A percentile compares a stretch with the other conserved stretches of the same genome.
These are phyloP conservation scores for Poecilia picta DNA, from an alignment of 2,797 vertebrate species.

Conservation along the genomic window DNA sequence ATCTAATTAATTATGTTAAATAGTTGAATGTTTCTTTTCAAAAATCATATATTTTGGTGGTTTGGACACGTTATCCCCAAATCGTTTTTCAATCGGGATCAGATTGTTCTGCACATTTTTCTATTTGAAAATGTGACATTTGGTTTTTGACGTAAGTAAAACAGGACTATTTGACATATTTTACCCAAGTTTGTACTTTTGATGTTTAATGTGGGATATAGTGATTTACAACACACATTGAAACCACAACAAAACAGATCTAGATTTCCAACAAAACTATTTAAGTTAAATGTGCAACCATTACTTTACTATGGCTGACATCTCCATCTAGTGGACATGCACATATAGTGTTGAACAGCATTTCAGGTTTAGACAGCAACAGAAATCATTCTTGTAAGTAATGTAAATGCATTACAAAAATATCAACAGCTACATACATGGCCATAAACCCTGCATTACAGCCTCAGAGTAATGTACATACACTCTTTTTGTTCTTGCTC, in stretches of 20 bases:
- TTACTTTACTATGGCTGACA: slow-evolving; percentile 13
- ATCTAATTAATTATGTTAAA: not conserved
- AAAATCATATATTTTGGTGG: not conserved
- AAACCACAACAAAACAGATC: not conserved
- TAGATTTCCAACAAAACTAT: not conserved
- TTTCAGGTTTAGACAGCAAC: not conserved
- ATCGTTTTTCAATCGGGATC: not conserved
- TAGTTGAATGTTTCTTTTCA: not conserved
- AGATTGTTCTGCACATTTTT: not conserved
- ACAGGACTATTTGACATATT: not conserved
- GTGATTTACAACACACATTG: not conserved
- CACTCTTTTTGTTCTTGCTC: not conserved
- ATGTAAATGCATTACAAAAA: not conserved
- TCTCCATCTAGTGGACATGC: slow-evolving; percentile 64
- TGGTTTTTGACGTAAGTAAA: not conserved
- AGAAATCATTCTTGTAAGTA: not conserved
- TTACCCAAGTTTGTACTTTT: not conserved
- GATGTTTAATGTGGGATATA: not conserved
- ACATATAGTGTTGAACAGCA: not conserved
- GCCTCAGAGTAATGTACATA: not conserved
- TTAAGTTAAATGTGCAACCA: not conserved
- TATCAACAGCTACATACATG: not conserved
- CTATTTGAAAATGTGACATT: not conserved
- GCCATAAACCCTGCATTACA: not conserved
- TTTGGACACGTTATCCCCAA: not conserved